These are phyloP conservation scores for Odontomyia ornata DNA, from an alignment of 2,888 invertebrate species.

Conservation along the genomic window DNA sequence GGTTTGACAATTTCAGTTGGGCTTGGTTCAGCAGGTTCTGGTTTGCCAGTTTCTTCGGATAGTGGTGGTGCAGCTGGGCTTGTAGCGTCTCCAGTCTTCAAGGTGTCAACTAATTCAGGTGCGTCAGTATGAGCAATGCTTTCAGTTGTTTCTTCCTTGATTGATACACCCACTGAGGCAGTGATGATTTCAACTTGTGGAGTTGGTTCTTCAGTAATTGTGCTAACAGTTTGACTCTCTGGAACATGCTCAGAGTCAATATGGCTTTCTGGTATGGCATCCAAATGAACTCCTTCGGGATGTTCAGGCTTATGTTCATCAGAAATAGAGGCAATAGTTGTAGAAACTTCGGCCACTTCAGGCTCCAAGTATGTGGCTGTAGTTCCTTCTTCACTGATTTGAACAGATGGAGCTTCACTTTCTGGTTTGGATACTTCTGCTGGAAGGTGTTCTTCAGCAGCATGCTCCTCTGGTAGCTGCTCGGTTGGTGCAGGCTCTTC, in stretches of 20 bases:
- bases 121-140: background rate
- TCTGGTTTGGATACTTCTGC: background rate
- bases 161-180: constrained; percentile 29
- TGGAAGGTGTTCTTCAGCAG: background rate
- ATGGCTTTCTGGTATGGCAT: constrained; percentile 12
- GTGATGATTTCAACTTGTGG: background rate
- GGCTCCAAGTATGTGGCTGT: background rate
- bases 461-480: background rate
- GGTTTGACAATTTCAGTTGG: constrained; percentile 40
- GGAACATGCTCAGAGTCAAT: constrained; percentile 46
- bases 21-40: constrained; percentile 18
- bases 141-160: constrained; percentile 34
- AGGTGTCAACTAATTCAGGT: background rate
- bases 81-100: constrained; percentile 40
- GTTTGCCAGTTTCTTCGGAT: constrained; percentile 37
- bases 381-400: background rate
- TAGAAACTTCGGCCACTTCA: background rate
- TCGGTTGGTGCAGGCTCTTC: background rate
- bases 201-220: background rate
- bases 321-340: constrained; percentile 12
- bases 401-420: background rate
- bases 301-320: constrained; percentile 36
- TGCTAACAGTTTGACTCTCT: constrained; percentile 24
- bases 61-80: constrained; percentile 44
- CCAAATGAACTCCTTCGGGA: constrained; percentile 44